A percentile compares a stretch with the other conserved stretches of the same genome.
Conservation (phyloP, 2,888 invertebrate species). For the Drosophila rubida region DNA sequence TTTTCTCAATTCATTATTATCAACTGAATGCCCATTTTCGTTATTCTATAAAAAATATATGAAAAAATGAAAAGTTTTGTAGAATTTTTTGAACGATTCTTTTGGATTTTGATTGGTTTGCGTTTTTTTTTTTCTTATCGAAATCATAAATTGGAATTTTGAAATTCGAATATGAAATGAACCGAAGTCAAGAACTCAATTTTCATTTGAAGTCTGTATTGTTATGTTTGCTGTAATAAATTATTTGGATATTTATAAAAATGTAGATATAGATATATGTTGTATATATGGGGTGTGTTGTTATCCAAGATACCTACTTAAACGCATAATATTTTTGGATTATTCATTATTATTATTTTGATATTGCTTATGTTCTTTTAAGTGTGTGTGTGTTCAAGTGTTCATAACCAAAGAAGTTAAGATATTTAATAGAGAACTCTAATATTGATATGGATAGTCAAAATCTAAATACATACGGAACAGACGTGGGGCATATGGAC, state of each 20-base stretch:
- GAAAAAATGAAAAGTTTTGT: constrained; percentile 76
- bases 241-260: constrained; percentile 41
- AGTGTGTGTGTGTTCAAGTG: constrained; percentile 38
- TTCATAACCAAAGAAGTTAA: constrained; percentile 63
- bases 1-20: constrained; percentile 85
- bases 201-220: constrained; percentile 50
- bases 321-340: constrained; percentile 56
- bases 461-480: constrained; percentile 86
- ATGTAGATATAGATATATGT: constrained; percentile 22
- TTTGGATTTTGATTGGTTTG: constrained; percentile 28
- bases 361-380: constrained; percentile 24
- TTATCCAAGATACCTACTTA: constrained; percentile 66
- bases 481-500: constrained; percentile 97
- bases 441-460: constrained; percentile 33
- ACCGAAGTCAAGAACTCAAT: constrained; percentile 32
- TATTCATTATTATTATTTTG: constrained; percentile 24
- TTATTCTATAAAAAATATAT: constrained; percentile 84
- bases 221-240: constrained; percentile 67
- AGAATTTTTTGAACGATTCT: constrained; percentile 55
- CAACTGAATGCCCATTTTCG: constrained; percentile 85
- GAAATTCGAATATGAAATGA: constrained; percentile 22
- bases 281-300: constrained; percentile 48
- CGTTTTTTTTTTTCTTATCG: constrained; percentile 1
- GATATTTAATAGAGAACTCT: constrained; percentile 26
- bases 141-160: constrained; percentile 16